Evolutionary conservation across 2,113 vertebrate species (phyloP), one percentile per base, ranked within the genome.

Genomic region (Lamprologus lemairii): DNA sequence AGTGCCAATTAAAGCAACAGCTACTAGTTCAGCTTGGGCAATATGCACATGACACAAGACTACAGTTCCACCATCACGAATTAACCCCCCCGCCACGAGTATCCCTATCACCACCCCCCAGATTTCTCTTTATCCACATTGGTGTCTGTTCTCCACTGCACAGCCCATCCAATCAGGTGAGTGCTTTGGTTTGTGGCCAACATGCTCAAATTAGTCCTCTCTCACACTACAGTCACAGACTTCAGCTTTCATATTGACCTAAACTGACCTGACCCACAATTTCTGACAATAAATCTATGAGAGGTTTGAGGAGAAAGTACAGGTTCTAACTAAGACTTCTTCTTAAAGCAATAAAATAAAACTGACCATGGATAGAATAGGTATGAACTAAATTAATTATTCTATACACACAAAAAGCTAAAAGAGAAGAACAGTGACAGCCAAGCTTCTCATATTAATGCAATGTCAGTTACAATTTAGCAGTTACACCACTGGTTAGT

Each of bases 151-250:
- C 21, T 55, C 9, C 60, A 31, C 71, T 54, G 45, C 73, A 71
- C 8, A 7, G 10, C 42, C 7, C 35, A 87, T 89, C 75, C 88
- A 93, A 94, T 94, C 91, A 92, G 90, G 85, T 92, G 91, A 95
- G 91, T 92, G 92, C 10, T 78, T 71, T 94, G 87, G 82, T 84
- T 57, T 75, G 51, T 13, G 40, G 87, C 95, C 87, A 93, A 73
- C 79, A 71, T 16, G 26, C 60, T 57, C 51, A 17, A 78, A 85
- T 86, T 14, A 71, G 73, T 87, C 83, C 53, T 53, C 63, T 63
- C 57, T 58, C 81, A 55, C 54, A 51, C 16, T 71, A 73, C 53
- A 81, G 28, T 55, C 83, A 86, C 11, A 87, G 80, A 58, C 47
- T 28, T 58, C 9, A 33, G 53, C 84, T 60, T 86, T 80, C 42